Conservation (phyloP, 2,113 vertebrate species). For the Romanogobio albipinnatus region DNA sequence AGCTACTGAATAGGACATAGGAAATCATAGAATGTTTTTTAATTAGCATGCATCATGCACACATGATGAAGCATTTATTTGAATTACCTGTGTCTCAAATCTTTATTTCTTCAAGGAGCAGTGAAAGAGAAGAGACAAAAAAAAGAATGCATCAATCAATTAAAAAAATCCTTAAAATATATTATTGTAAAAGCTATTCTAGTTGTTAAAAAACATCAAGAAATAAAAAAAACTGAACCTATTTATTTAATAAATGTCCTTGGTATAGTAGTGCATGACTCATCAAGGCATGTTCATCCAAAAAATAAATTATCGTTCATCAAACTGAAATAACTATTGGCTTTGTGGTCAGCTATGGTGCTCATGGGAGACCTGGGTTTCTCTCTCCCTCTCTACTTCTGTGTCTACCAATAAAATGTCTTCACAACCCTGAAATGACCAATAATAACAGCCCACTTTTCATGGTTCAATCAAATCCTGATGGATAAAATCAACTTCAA, state of each 20-base stretch:
- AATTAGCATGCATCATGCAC: not conserved
- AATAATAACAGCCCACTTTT: no score
- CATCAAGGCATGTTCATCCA: not conserved
- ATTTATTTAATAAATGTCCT: not conserved
- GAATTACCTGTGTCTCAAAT: conserved; percentile 93
- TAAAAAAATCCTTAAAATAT: not conserved
- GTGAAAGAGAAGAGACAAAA: conserved; percentile 65
- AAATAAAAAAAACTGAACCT: not conserved
- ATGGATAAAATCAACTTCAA: no score
- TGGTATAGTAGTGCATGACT: not conserved
- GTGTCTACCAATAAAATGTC: no score
- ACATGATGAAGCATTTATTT: not conserved
- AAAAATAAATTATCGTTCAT: not conserved
- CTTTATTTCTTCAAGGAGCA: conserved; percentile 83
- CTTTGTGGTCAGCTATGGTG: not conserved
- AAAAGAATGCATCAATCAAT: conserved; percentile 63
- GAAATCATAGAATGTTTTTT: not conserved
- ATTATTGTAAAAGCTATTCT: not conserved
- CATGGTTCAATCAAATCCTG: no score
- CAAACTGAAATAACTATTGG: not conserved
- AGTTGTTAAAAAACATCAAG: not conserved
- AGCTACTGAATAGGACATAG: no score
- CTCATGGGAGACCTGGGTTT: not conserved
- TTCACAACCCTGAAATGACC: no score
- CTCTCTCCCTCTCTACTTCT: no score